Evolutionary conservation across 2,888 invertebrate genomes (phyloP), one percentile per base, ranked within the genome.

Genomic region (Lymantria monacha): DNA sequence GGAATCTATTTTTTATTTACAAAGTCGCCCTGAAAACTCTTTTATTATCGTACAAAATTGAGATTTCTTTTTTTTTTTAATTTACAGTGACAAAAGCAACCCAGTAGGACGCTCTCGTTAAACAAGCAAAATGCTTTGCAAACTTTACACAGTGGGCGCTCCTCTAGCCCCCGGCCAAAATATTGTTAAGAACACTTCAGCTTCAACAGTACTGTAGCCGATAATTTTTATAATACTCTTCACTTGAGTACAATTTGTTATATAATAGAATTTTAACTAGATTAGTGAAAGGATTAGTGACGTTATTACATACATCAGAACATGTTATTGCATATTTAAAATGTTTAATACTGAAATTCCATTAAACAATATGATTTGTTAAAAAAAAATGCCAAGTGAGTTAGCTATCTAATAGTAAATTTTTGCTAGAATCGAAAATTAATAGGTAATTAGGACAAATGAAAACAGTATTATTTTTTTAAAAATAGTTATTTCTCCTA

Each of bases 191-290:
- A 59, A 74, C 72, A 55, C 83, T 85, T 64, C 59, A 69, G 55
- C 52, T 57, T 57, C 63, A 72, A 76, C 76, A 13, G 46, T 73
- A 82, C 80, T 79, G 37, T 38, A 76, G 65, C 72, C 72, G 62
- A 77, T 86, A 83, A 85, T 82, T 86, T 85, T 84, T 83, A 82
- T 82, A 84, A 77, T 67, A 63, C 81, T 66, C 85, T 81, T 66
- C 58, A 76, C 37, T 59, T 45, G 51, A 77, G 76, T 62, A 73
- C 57, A 53, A 61, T 71, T 77, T 61, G 55, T 65, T 65, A 64
- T 51, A 56, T 65, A 10, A 60, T 66, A 55, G 64, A 58, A 56
- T 70, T 52, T 41, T 31, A 53, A 53, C 9, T 49, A 45, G 43
- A 46, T 50, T 50, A 53, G 45, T 11, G 33, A 7, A 15, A 10